Evolutionary conservation across 2,797 vertebrate species (phyloP).

Genomic region (Champsocephalus gunnari): DNA sequence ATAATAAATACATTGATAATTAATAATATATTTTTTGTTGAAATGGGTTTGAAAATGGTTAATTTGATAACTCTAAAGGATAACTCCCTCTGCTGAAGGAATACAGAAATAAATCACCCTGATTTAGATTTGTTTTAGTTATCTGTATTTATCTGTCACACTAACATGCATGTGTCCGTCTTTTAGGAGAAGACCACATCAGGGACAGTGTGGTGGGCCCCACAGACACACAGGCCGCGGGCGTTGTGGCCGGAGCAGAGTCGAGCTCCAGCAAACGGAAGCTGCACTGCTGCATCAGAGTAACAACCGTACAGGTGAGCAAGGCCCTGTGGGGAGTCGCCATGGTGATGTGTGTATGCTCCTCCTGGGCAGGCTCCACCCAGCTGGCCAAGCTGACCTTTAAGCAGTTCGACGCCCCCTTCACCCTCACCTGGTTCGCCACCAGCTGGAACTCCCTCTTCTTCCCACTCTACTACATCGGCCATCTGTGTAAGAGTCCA

Average conservation of each 20-base stretch:
- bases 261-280: slow-evolving; percentile 74
- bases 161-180: slow-evolving; percentile 11
- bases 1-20: neutral
- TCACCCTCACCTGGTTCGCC: slow-evolving; percentile 97
- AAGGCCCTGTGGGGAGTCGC: slow-evolving; percentile 92
- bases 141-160: neutral
- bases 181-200: slow-evolving; percentile 89
- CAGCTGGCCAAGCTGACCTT: slow-evolving; percentile 96
- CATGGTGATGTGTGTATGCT: slow-evolving; percentile 92
- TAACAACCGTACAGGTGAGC: slow-evolving; percentile 86
- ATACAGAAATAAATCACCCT: neutral
- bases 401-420: slow-evolving; percentile 91
- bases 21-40: neutral
- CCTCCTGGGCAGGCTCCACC: slow-evolving; percentile 94
- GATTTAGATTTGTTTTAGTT: neutral
- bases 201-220: slow-evolving; percentile 88
- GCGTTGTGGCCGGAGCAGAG: slow-evolving; percentile 77
- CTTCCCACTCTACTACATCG: slow-evolving; percentile 95
- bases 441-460: slow-evolving; percentile 97
- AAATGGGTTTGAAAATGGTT: neutral
- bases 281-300: slow-evolving; percentile 85
- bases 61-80: neutral
- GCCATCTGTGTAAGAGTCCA: slow-evolving; percentile 91
- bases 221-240: slow-evolving; percentile 84
- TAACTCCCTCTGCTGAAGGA: neutral